Conservation (phyloP, 1,140 invertebrate genomes). For the Magallana angulata region DNA sequence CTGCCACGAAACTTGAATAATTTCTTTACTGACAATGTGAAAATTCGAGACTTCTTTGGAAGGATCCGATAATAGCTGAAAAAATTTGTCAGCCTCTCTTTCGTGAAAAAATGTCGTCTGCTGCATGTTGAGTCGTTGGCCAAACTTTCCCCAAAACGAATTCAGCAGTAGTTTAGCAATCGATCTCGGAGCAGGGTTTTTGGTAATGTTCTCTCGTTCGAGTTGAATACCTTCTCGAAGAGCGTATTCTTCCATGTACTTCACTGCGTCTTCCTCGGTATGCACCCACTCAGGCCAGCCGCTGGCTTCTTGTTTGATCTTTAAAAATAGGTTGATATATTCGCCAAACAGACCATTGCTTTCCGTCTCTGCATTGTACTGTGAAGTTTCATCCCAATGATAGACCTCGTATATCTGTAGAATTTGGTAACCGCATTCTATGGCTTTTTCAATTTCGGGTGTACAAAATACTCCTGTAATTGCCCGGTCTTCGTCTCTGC, state of each 20-base stretch:
- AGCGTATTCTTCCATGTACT: constrained; percentile 74
- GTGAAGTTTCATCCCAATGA: constrained; percentile 68
- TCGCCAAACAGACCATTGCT: constrained; percentile 55
- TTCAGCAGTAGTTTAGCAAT: constrained; percentile 68
- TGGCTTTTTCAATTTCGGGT: constrained; percentile 75
- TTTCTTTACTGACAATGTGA: constrained; percentile 55
- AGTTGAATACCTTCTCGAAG: constrained; percentile 74
- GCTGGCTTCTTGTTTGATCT: constrained; percentile 65
- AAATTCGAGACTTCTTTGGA: constrained; percentile 54
- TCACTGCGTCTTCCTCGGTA: constrained; percentile 45
- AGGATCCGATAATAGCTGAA: constrained; percentile 65
- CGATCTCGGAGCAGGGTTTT: constrained; percentile 72
- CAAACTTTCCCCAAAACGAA: constrained; percentile 69
- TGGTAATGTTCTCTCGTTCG: constrained; percentile 71
- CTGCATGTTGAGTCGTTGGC: constrained; percentile 52
- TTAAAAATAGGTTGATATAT: constrained; percentile 65
- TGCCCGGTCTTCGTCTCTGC: constrained; percentile 60
- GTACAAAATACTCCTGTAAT: constrained; percentile 77
- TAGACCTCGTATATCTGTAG: constrained; percentile 76
- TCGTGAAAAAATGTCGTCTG: constrained; percentile 52
- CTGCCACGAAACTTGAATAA: constrained; percentile 46
- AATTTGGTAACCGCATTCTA: constrained; percentile 75
- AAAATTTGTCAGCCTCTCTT: constrained; percentile 59
- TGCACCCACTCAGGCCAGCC: constrained; percentile 58
- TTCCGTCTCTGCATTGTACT: constrained; percentile 55